phyloP scores from a whole-genome alignment of 2,113 vertebrate genomes.

The Xerus inauris region DNA sequence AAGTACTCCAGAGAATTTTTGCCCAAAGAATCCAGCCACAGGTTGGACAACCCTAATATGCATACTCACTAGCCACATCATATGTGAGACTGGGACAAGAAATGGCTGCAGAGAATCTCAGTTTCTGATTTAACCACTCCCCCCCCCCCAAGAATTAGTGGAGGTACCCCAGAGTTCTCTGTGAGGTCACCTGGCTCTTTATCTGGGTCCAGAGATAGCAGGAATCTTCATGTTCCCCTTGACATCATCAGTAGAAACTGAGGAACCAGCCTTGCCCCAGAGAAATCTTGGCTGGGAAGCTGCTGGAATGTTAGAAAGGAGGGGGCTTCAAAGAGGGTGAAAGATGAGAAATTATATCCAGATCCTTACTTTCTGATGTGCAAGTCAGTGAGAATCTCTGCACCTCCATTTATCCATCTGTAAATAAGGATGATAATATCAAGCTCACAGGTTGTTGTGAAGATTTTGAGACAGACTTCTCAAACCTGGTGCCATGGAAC shows the following conservation, averaged over 20 bases:
- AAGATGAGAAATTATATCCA: neutral
- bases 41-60: accelerated
- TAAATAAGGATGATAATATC: neutral
- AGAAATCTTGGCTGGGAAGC: neutral
- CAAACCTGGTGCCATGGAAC: neutral
- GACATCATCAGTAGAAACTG: neutral
- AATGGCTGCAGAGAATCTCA: neutral
- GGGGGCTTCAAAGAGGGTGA: neutral
- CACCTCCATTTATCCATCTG: neutral
- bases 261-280: neutral
- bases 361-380: neutral
- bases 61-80: neutral
- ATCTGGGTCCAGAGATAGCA: neutral
- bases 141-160: neutral
- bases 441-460: neutral
- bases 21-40: neutral
- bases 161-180: neutral
- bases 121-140: neutral
- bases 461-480: neutral
- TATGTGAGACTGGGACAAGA: accelerated
- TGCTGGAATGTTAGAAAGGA: neutral
- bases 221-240: neutral
- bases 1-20: neutral
- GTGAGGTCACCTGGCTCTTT: neutral
- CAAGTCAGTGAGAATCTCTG: neutral